Evolutionary conservation across 2,888 invertebrate genomes (phyloP).

Genomic region (Brachynemurus nebulosus): DNA sequence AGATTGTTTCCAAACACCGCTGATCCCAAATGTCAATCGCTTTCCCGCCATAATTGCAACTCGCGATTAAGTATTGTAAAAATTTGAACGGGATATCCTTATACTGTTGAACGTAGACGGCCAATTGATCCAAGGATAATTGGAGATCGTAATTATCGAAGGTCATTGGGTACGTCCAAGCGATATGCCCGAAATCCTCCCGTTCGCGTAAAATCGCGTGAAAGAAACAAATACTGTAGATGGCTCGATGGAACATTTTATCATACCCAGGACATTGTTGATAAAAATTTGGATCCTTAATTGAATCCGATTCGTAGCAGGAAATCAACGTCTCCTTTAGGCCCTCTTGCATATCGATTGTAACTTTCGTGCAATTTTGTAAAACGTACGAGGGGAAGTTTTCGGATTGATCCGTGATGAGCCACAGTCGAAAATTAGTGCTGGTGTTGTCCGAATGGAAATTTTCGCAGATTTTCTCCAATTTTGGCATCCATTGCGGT

Average conservation of each 20-base stretch:
- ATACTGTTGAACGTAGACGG: constrained; percentile 70
- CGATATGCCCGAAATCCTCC: constrained; percentile 66
- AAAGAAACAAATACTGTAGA: constrained; percentile 72
- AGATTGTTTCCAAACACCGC: constrained; percentile 58
- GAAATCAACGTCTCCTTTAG: constrained; percentile 72
- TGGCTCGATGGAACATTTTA: constrained; percentile 60
- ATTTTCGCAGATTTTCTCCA: constrained; percentile 64
- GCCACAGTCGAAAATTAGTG: constrained; percentile 68
- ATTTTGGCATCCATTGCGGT: constrained; percentile 61
- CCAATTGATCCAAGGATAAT: constrained; percentile 68
- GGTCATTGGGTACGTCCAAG: constrained; percentile 76
- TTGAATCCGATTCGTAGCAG: constrained; percentile 74
- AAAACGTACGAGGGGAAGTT: constrained; percentile 76
- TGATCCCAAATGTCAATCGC: constrained; percentile 81
- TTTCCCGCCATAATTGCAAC: constrained; percentile 82
- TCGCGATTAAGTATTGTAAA: constrained; percentile 72
- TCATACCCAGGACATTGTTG: constrained; percentile 62
- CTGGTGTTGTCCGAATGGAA: constrained; percentile 55
- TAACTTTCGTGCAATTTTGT: constrained; percentile 87
- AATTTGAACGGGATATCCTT: constrained; percentile 70
- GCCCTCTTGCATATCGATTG: constrained; percentile 83
- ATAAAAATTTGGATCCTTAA: constrained; percentile 70
- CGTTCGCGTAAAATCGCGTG: constrained; percentile 74
- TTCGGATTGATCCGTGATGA: constrained; percentile 77
- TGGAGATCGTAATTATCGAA: constrained; percentile 78